phyloP scores from a whole-genome alignment of 2,113 vertebrate species.

The Aptenodytes forsteri region DNA sequence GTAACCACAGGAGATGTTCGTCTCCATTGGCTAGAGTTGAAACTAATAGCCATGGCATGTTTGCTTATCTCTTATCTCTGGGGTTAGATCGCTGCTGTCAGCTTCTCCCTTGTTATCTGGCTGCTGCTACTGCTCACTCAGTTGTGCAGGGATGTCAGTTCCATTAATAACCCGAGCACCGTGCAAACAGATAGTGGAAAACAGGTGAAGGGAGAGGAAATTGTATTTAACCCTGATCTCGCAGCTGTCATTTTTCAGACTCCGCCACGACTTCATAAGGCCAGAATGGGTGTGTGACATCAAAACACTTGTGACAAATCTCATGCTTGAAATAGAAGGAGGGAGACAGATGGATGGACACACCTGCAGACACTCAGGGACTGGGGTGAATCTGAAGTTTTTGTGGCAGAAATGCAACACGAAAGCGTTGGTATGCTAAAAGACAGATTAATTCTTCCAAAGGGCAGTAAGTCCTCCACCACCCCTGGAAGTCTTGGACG shows the following conservation, averaged over 20 bases:
- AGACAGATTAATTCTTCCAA: neutral
- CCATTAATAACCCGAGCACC: slow-evolving; percentile 76
- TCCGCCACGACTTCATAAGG: neutral
- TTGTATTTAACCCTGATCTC: slow-evolving; percentile 72
- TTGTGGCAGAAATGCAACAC: neutral
- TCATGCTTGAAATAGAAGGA: slow-evolving; percentile 10
- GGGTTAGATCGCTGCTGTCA: slow-evolving; percentile 69
- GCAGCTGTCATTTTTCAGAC: slow-evolving; percentile 74
- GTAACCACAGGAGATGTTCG: neutral
- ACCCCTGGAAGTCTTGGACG: neutral
- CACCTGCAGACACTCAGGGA: neutral
- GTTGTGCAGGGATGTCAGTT: slow-evolving; percentile 77
- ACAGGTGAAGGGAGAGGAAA: slow-evolving; percentile 73
- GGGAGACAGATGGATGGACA: slow-evolving; percentile 18
- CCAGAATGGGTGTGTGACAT: slow-evolving; percentile 14
- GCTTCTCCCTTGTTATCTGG: slow-evolving; percentile 75
- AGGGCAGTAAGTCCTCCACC: neutral
- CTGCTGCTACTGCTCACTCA: slow-evolving; percentile 73
- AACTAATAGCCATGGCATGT: slow-evolving; percentile 62
- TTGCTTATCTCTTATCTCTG: slow-evolving; percentile 71
- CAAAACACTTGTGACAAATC: slow-evolving; percentile 58
- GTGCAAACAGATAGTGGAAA: slow-evolving; percentile 67
- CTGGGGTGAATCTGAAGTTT: neutral
- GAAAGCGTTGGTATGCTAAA: neutral
- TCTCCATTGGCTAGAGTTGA: slow-evolving; percentile 49